phyloP scores from a whole-genome alignment of 2,113 vertebrate genomes.

The Equus quagga region DNA sequence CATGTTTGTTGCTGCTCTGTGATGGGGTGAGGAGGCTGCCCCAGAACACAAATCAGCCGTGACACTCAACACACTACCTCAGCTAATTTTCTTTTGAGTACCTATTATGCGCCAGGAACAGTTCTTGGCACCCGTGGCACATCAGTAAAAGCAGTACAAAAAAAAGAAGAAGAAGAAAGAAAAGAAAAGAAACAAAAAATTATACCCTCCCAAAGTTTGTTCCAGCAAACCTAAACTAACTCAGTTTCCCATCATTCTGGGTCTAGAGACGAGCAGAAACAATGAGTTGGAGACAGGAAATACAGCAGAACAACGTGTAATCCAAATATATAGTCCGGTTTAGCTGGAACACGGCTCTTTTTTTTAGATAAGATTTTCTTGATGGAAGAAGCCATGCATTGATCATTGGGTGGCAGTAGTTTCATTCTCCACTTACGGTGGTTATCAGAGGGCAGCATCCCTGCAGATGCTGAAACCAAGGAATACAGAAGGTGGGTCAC shows the following conservation, averaged over 20 bases:
- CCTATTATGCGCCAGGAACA: neutral
- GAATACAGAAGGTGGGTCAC: neutral
- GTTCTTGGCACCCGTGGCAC: neutral
- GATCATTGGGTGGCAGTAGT: neutral
- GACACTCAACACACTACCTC: neutral
- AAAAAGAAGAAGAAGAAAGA: too few species aligned
- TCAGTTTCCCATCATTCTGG: neutral
- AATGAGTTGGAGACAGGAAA: neutral
- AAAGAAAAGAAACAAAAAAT: neutral
- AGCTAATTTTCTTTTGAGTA: neutral
- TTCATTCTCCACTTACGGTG: neutral
- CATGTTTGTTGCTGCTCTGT: neutral
- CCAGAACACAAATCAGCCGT: neutral
- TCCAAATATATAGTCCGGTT: neutral
- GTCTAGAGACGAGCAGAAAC: neutral
- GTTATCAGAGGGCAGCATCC: neutral
- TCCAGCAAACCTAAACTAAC: neutral
- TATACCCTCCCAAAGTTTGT: neutral
- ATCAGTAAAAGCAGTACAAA: neutral
- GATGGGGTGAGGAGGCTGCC: neutral
- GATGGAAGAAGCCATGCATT: neutral
- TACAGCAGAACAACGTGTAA: neutral
- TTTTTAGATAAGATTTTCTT: neutral
- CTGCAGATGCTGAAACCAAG: neutral
- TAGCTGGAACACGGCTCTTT: neutral